phyloP scores from a whole-genome alignment of 2,113 vertebrate species.

The Neomonachus schauinslandi region DNA sequence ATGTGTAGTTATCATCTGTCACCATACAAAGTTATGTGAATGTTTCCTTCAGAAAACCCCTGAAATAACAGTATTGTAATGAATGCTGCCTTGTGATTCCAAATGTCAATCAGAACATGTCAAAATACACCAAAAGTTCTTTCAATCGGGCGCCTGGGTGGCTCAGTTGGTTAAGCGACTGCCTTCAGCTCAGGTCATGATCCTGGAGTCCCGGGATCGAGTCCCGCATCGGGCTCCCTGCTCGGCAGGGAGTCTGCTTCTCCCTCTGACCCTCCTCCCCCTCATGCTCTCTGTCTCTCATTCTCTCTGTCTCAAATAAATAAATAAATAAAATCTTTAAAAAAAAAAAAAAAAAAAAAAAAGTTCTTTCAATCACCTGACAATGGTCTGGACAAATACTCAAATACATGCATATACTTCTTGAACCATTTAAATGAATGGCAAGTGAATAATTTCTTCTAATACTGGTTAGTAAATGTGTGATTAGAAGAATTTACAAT shows the following conservation, averaged over 20 bases:
- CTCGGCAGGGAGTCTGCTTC: too few species aligned
- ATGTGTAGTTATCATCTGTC: not conserved
- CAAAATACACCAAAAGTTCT: conserved; percentile 32
- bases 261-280: too few species aligned
- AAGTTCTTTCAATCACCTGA: conserved; percentile 53
- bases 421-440: not conserved
- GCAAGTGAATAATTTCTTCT: not conserved
- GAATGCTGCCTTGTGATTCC: not conserved
- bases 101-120: conserved; percentile 17
- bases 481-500: conserved; percentile 28
- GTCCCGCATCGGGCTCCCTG: too few species aligned
- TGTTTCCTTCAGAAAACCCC: conserved; percentile 1
- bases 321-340: too few species aligned
- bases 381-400: conserved; percentile 61
- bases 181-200: too few species aligned
- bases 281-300: too few species aligned
- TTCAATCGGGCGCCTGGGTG: too few species aligned
- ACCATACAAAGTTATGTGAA: not conserved
- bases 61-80: not conserved
- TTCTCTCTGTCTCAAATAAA: too few species aligned
- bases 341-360: too few species aligned
- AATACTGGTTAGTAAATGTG: conserved; percentile 29
- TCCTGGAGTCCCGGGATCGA: too few species aligned
- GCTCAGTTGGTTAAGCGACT: too few species aligned
- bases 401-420: not conserved